phyloP scores from a whole-genome alignment of 2,888 invertebrate genomes.

The Micropterix aruncella region DNA sequence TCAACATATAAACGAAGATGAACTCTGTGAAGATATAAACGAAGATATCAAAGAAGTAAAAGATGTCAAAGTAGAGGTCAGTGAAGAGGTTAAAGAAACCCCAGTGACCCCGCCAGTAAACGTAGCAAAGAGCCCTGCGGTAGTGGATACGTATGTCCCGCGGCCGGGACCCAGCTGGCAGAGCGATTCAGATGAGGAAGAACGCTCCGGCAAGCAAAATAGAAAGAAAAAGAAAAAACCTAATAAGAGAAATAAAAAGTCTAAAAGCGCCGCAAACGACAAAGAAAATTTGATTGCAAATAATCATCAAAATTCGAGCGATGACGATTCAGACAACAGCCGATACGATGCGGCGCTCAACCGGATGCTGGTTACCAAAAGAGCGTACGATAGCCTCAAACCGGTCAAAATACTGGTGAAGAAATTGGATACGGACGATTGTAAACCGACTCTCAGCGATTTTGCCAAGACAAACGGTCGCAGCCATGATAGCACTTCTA shows the following conservation, averaged over 20 bases:
- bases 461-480: not conserved
- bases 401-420: not conserved
- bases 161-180: not conserved
- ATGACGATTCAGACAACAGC: not conserved
- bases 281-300: not conserved
- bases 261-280: not conserved
- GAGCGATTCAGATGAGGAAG: not conserved
- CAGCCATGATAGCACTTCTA: not conserved
- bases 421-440: not conserved
- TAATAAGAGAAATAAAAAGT: not conserved
- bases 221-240: not conserved
- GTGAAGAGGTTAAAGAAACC: too few relatives aligned
- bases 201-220: not conserved
- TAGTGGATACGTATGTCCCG: too few relatives aligned
- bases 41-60: too few relatives aligned
- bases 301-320: not conserved
- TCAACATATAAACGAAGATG: too few relatives aligned
- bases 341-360: not conserved
- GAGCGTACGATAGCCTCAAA: not conserved
- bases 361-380: not conserved
- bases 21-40: too few relatives aligned
- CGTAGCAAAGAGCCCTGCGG: too few relatives aligned
- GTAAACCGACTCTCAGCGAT: too few relatives aligned
- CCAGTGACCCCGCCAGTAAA: too few relatives aligned
- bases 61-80: too few relatives aligned